A percentile compares a stretch with the other conserved stretches of the same genome.
Conservation (phyloP, 2,888 invertebrate species). For the Acleris cristana region DNA sequence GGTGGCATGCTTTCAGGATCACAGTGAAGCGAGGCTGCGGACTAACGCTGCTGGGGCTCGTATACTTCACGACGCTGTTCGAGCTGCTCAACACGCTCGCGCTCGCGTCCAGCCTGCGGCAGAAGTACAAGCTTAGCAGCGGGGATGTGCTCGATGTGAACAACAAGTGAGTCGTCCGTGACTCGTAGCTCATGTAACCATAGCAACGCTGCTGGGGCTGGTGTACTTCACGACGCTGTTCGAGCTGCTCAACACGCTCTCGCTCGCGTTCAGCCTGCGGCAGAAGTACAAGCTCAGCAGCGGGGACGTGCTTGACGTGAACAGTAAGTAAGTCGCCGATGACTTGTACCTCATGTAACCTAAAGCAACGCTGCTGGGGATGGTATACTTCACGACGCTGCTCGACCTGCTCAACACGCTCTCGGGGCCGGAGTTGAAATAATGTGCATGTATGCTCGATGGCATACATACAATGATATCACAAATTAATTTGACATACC, state of each 20-base stretch:
- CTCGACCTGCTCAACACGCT: constrained; percentile 46
- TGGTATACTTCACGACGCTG: constrained; percentile 87
- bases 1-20: constrained; percentile 67
- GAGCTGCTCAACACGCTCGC: constrained; percentile 85
- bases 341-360: no score
- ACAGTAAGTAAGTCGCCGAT: constrained; percentile 86
- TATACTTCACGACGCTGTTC: constrained; percentile 87
- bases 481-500: no score
- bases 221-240: constrained; percentile 88
- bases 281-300: constrained; percentile 86
- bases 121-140: constrained; percentile 86
- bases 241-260: constrained; percentile 85
- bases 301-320: constrained; percentile 88
- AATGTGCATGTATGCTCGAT: no score
- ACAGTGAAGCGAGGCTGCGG: constrained; percentile 84
- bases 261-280: constrained; percentile 84
- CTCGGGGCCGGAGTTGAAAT: no score
- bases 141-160: constrained; percentile 89
- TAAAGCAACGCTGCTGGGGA: constrained; percentile 60
- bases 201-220: constrained; percentile 67
- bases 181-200: no score
- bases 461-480: no score
- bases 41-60: constrained; percentile 85
- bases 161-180: constrained; percentile 86
- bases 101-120: constrained; percentile 84